Evolutionary conservation across 2,113 vertebrate genomes (phyloP).

Genomic region (Seriola rivoliana): DNA sequence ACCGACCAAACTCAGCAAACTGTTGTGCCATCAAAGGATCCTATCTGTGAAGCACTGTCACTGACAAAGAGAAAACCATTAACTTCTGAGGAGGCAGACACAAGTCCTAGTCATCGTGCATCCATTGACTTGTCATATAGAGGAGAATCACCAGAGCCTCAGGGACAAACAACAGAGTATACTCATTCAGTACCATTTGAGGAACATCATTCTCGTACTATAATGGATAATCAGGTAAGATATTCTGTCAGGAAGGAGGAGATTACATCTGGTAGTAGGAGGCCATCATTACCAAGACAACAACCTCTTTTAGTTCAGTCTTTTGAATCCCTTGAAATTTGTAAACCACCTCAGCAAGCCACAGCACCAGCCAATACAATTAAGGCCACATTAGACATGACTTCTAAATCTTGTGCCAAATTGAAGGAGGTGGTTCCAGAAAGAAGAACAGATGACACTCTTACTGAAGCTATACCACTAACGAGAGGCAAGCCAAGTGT

Average conservation of each 20-base stretch:
- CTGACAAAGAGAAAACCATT: slow-evolving; percentile 66
- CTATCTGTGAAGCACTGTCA: slow-evolving; percentile 61
- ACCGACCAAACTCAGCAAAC: slow-evolving; percentile 5
- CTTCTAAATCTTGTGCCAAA: slow-evolving; percentile 47
- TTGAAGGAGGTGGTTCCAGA: slow-evolving; percentile 12
- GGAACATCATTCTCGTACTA: slow-evolving; percentile 3
- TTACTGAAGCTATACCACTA: slow-evolving; percentile 60
- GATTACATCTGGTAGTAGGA: slow-evolving; percentile 19
- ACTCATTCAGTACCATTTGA: neutral
- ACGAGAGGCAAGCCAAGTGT: slow-evolving; percentile 53
- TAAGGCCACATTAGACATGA: slow-evolving; percentile 68
- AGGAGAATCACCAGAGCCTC: slow-evolving; percentile 24
- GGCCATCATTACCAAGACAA: slow-evolving; percentile 28
- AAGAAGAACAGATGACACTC: neutral
- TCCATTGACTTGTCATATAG: slow-evolving; percentile 70
- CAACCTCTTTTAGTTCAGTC: slow-evolving; percentile 34
- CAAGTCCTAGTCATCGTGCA: slow-evolving; percentile 21
- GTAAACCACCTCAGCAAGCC: slow-evolving; percentile 8
- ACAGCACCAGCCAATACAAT: slow-evolving; percentile 66
- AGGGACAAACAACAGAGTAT: slow-evolving; percentile 6
- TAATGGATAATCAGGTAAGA: neutral
- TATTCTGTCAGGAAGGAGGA: neutral
- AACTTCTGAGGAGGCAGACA: slow-evolving; percentile 28
- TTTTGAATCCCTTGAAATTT: slow-evolving; percentile 34
- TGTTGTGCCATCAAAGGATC: slow-evolving; percentile 29